These are phyloP conservation scores for Diceros bicornis DNA, from an alignment of 2,797 vertebrate genomes.

Conservation along the genomic window DNA sequence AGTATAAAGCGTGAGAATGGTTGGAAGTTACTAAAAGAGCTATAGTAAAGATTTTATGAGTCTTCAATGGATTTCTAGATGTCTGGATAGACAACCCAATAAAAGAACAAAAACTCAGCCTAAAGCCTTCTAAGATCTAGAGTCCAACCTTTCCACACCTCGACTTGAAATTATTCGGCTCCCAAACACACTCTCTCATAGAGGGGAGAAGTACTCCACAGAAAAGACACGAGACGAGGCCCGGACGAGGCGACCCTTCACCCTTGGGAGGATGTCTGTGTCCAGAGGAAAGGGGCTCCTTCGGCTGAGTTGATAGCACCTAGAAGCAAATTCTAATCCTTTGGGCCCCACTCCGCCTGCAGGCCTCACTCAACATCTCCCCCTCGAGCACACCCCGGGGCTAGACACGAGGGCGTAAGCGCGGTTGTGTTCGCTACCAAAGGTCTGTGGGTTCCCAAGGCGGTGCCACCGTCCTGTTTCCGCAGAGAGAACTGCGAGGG, in stretches of 20 bases:
- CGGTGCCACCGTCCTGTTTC: rapidly evolving
- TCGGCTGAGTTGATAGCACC: neutral
- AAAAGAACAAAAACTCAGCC: neutral
- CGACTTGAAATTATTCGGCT: neutral
- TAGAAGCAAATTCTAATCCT: neutral
- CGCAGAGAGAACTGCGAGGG: neutral
- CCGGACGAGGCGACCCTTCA: neutral
- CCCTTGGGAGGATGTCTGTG: neutral
- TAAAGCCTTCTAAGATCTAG: neutral
- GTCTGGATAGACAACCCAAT: neutral
- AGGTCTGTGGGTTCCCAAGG: rapidly evolving
- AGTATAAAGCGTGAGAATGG: neutral
- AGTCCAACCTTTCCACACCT: neutral
- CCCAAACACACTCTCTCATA: neutral
- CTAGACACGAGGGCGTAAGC: neutral
- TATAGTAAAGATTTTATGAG: neutral
- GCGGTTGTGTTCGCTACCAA: neutral
- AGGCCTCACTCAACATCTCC: neutral
- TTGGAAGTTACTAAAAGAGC: neutral
- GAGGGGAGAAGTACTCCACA: neutral
- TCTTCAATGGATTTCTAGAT: neutral
- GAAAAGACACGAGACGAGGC: too few species aligned
- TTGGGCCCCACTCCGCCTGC: neutral
- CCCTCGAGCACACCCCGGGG: too few species aligned
- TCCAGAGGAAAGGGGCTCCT: neutral